Conservation (phyloP, 1,140 invertebrate species). For the Bombus waltoni region DNA sequence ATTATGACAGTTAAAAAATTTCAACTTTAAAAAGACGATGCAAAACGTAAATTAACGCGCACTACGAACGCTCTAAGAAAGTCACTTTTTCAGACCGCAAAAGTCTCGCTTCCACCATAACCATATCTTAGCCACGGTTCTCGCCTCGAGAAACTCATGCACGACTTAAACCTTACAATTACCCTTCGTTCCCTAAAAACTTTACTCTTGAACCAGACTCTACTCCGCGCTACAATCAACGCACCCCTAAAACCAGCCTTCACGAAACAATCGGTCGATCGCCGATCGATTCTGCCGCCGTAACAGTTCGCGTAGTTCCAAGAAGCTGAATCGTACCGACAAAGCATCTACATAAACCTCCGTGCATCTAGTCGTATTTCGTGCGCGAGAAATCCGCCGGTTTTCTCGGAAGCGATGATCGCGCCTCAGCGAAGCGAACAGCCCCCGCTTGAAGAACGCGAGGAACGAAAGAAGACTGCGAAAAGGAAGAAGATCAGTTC, state of each 20-base stretch:
- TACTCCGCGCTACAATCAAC: neutral
- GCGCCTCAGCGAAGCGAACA: neutral
- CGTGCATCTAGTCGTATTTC: slow-evolving; percentile 20
- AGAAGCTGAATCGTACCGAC: slow-evolving; percentile 7
- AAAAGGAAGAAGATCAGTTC: neutral
- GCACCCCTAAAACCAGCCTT: neutral
- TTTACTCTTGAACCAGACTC: neutral
- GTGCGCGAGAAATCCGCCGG: slow-evolving; percentile 10
- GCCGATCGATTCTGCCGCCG: neutral
- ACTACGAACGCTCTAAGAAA: neutral
- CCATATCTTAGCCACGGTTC: neutral
- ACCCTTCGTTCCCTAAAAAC: neutral
- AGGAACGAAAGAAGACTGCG: neutral
- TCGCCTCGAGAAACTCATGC: neutral
- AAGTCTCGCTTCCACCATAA: neutral
- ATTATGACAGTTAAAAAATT: no score
- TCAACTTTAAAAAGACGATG: no score
- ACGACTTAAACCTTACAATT: neutral
- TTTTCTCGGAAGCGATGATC: neutral
- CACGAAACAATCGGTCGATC: neutral
- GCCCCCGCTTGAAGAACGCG: neutral
- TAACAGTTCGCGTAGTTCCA: neutral
- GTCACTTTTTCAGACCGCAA: neutral
- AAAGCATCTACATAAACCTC: slow-evolving; percentile 30
- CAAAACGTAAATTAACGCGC: no score